Percentiles rank a stretch among this genome's conserved stretches.
phyloP scores from a whole-genome alignment of 2,888 invertebrate species.

The Lordiphosa fenestrarum region DNA sequence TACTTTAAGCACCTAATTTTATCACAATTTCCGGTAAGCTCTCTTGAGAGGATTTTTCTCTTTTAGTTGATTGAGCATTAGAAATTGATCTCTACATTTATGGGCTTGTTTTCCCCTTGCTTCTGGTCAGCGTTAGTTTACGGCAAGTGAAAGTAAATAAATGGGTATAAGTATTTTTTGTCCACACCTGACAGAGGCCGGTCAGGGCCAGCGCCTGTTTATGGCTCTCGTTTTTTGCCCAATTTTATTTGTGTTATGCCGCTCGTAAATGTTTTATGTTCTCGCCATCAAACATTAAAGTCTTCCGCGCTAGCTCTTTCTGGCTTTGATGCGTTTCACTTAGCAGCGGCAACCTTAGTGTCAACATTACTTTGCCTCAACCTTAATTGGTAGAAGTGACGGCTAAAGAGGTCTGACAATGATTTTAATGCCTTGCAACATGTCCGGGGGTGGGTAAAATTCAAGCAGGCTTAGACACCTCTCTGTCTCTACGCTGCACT shows the following conservation, averaged over 20 bases:
- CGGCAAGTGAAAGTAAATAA: slow-evolving; percentile 35
- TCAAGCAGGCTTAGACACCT: slow-evolving; percentile 50
- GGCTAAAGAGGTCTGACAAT: slow-evolving; percentile 37
- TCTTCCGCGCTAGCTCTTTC: slow-evolving; percentile 8
- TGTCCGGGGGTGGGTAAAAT: slow-evolving; percentile 38
- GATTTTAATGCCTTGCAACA: slow-evolving; percentile 62
- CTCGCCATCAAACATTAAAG: slow-evolving; percentile 13
- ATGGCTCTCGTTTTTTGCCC: slow-evolving; percentile 59
- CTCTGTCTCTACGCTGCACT: slow-evolving; percentile 55
- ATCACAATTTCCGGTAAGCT: slow-evolving; percentile 31
- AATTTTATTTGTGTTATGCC: slow-evolving; percentile 50
- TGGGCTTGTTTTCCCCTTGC: slow-evolving; percentile 51
- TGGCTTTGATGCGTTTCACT: slow-evolving; percentile 37
- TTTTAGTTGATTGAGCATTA: slow-evolving; percentile 68
- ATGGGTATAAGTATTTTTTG: slow-evolving; percentile 15
- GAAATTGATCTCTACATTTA: slow-evolving; percentile 69
- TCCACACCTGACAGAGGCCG: slow-evolving; percentile 43
- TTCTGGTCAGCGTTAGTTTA: slow-evolving; percentile 51
- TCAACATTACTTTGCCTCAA: slow-evolving; percentile 56
- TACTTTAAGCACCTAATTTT: slow-evolving; percentile 16
- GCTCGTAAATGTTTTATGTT: slow-evolving; percentile 68
- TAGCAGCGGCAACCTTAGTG: slow-evolving; percentile 50
- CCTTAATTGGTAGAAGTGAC: slow-evolving; percentile 53
- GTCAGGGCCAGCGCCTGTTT: slow-evolving; percentile 28
- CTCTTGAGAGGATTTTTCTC: slow-evolving; percentile 25